phyloP scores from a whole-genome alignment of 2,113 vertebrate genomes.

The Pseudorhombus dupliciocellatus region DNA sequence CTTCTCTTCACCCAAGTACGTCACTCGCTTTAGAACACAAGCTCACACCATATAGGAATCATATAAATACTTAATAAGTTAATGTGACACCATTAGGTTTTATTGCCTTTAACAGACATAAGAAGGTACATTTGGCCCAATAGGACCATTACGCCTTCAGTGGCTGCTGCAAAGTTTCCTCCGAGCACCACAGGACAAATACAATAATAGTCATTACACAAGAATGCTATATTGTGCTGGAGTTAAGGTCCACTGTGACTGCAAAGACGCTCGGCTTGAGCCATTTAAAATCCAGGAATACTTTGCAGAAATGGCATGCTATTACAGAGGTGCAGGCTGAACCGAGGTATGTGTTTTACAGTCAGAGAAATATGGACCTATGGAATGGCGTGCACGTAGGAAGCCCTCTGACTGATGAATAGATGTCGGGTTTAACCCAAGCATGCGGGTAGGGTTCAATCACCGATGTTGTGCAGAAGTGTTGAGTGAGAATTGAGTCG shows the following conservation, averaged over 20 bases:
- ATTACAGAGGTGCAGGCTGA: neutral
- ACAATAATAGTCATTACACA: neutral
- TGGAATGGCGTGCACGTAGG: too few relatives aligned
- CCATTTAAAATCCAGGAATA: neutral
- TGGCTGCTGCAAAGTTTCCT: neutral
- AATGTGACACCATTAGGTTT: neutral
- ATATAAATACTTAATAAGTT: neutral
- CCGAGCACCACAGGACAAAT: neutral
- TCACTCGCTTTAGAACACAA: neutral
- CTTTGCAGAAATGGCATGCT: neutral
- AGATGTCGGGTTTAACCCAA: neutral
- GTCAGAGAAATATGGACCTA: too few relatives aligned
- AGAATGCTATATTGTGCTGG: neutral
- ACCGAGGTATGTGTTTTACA: neutral
- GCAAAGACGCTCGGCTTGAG: neutral
- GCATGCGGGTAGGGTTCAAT: conserved; percentile 2
- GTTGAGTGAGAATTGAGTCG: conserved; percentile 5
- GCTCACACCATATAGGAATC: neutral
- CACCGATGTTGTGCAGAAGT: neutral
- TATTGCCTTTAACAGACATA: neutral
- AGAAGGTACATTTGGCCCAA: neutral
- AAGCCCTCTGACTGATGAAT: neutral
- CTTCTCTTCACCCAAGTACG: neutral
- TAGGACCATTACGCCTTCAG: neutral
- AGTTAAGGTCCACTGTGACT: neutral